phyloP scores from a whole-genome alignment of 2,888 invertebrate species.

The Strigamia crassipes region DNA sequence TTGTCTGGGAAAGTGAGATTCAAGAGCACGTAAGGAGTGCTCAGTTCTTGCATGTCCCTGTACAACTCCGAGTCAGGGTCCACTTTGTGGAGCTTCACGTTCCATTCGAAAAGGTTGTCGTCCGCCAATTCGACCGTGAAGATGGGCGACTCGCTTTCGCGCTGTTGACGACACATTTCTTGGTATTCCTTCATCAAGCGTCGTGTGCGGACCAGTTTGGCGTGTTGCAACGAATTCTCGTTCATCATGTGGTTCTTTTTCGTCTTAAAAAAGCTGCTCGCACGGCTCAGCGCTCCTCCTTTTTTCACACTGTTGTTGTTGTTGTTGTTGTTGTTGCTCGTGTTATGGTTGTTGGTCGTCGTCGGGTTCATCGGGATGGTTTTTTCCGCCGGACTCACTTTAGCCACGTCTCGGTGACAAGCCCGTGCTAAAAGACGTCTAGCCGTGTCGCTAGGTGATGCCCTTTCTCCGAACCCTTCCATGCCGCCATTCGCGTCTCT shows the following conservation, averaged over 20 bases:
- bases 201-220: constrained; percentile 72
- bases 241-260: constrained; percentile 47
- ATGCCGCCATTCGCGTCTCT: constrained; percentile 22
- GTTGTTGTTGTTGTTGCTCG: neutral
- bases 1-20: constrained; percentile 74
- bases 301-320: neutral
- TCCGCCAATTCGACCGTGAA: constrained; percentile 84
- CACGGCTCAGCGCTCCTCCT: constrained; percentile 7
- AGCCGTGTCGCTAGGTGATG: neutral
- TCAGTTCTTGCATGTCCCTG: constrained; percentile 75
- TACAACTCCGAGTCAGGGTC: constrained; percentile 79
- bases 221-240: constrained; percentile 53
- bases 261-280: constrained; percentile 45
- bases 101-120: constrained; percentile 87
- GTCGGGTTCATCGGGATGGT: neutral
- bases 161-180: constrained; percentile 52
- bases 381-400: constrained; percentile 49
- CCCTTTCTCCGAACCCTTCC: constrained; percentile 24
- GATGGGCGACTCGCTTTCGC: constrained; percentile 51
- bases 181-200: constrained; percentile 81
- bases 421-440: constrained; percentile 48
- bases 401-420: constrained; percentile 48
- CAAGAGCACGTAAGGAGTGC: constrained; percentile 74
- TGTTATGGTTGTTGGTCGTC: constrained; percentile 25
- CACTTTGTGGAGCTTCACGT: constrained; percentile 77